Evolutionary conservation across 2,797 vertebrate species (phyloP), one percentile per base, ranked within the genome.

Genomic region (Lepus townsendii): DNA sequence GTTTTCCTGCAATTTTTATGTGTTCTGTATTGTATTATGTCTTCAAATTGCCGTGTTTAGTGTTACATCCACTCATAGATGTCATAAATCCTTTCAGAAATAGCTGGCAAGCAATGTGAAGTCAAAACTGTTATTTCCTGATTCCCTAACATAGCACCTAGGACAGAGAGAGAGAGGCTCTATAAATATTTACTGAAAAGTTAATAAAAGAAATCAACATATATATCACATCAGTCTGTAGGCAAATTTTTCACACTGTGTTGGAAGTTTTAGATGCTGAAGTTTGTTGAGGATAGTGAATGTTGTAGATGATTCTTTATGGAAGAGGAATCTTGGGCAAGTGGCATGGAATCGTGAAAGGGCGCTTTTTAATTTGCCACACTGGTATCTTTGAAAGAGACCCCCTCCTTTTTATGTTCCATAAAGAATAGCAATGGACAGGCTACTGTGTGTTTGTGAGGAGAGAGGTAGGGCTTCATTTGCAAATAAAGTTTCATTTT

Each of bases 1-100:
- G 57, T 69, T 82, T 92, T 68, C 62, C 7, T 63, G 60, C 50
- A 54, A 38, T 69, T 54, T 83, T 76, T 91, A 27, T 63, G 73
- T 30, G 2, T 4, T 69, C 20, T 79, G 16, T 75, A 35, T 82
- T 88, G 62, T 63, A 76, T 16, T 83, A 7, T 75, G 32, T 83
- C 66, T 8, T n/a, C 2, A 93, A 83, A 79, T 78, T 12, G 20
- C 69, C n/a, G 73, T 42, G 27, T 62, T 63, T 47, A 90, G 47
- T 68, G 16, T 80, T 78, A 54, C 6, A 76, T 42, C 69, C 57
- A 27, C 62, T 88, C 24, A 7, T 69, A 24, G 27, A 22, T 84
- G 7, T 84, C 35, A 88, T 62, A 84, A 65, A 26, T 65, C 27
- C 54, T 88, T 92, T 88, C 66, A 75, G 62, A 91, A 80, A 75